Base-by-base conservation (phyloP, 2,113 vertebrate genomes). In the Lepisosteus oculatus region DNA sequence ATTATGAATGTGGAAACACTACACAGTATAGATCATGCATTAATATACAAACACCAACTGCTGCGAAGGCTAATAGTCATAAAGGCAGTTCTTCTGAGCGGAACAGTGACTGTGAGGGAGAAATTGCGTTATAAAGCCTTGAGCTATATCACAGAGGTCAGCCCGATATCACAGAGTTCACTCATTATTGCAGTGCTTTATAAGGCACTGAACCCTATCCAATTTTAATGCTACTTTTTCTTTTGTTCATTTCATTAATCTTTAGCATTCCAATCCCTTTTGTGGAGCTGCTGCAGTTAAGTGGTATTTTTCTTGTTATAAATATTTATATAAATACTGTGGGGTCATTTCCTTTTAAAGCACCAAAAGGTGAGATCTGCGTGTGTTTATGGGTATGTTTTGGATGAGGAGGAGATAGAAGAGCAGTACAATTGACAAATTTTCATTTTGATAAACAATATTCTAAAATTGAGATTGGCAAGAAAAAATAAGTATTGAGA, bases 1-100 rank as follows among this genome's bases (percentile, higher is more conserved):
- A 74, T 17, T 71, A 72, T 86, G 81, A 87, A 88, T 59, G 81
- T 29, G 61, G 72, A 80, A 78, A 79, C 61, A 75, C 4, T 56
- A 66, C 62, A 73, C 71, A 76, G 29, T 75, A 55, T 83, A 79
- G 80, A 77, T 78, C 69, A 71, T 57, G 84, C 77, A 83, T 78
- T 88, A 81, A 79, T 80, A 72, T 75, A 64, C 73, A 83, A 78
- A 55, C 43, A 79, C 29, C 67, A 72, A 76, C 59, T 68, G 73
- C 84, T 84, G 77, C 79, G 80, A 78, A 41, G 43, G 51, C 72
- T 80, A 74, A 79, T 68, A 83, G 82, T 77, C 73, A 61, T 67
- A 41, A 17, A 69, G 70, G 78, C 11, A 57, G 42, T 41, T 29
- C 74, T 72, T 71, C 78, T 59, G 73, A 73, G 82, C 73, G 67